Percentiles rank a stretch among this genome's conserved stretches.
phyloP scores from a whole-genome alignment of 1,140 invertebrate species.

The Drosophila saltans region DNA sequence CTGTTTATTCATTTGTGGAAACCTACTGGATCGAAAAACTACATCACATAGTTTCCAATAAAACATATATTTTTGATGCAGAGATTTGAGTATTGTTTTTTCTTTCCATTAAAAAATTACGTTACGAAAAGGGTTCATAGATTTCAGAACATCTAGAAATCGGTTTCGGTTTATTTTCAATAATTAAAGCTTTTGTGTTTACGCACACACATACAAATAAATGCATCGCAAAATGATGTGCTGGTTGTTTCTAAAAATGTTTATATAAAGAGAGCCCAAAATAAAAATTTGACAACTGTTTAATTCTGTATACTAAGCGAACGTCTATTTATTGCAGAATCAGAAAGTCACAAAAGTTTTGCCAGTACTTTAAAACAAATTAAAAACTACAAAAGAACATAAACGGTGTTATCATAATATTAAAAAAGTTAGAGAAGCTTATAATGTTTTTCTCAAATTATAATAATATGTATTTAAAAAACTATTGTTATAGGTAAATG shows the following conservation, averaged over 20 bases:
- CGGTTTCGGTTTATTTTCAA: no score
- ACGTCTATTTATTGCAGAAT: no score
- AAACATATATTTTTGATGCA: no score
- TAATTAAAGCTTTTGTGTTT: slow-evolving; percentile 54
- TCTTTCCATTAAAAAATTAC: no score
- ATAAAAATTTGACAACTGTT: background rate
- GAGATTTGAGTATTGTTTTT: no score
- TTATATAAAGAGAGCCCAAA: background rate
- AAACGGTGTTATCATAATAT: background rate
- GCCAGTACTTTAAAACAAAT: background rate
- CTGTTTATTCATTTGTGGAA: background rate
- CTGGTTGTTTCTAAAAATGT: background rate
- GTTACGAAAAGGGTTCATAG: no score
- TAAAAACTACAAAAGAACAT: background rate
- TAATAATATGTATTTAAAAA: slow-evolving; percentile 81
- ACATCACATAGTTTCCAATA: no score
- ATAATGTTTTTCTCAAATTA: slow-evolving; percentile 80
- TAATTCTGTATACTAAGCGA: background rate
- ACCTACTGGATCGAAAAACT: no score
- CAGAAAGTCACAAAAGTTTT: no score
- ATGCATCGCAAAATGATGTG: background rate
- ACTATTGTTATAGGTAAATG: slow-evolving; percentile 79
- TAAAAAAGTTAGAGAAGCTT: background rate
- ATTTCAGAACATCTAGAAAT: no score
- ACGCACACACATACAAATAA: slow-evolving; percentile 29